A percentile compares a stretch with the other conserved stretches of the same genome.
phyloP scores from a whole-genome alignment of 2,113 vertebrate species.

The Clarias macrocephalus region DNA sequence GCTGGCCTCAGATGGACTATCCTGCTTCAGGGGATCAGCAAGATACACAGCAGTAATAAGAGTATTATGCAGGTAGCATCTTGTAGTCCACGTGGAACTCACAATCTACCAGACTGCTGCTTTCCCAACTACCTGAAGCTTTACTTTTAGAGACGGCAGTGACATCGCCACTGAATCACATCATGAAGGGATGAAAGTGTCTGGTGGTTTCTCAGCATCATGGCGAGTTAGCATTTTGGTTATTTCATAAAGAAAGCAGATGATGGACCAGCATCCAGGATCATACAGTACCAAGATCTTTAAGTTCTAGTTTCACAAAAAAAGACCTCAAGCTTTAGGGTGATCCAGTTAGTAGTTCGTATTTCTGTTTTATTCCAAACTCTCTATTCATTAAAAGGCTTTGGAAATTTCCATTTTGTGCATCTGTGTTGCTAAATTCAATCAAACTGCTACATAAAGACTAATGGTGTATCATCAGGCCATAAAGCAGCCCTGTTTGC shows the following conservation, averaged over 20 bases:
- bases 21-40: neutral
- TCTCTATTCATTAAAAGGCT: neutral
- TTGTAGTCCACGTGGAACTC: neutral
- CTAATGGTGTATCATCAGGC: neutral
- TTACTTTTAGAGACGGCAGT: neutral
- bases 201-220: neutral
- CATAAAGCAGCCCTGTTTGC: neutral
- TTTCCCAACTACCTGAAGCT: neutral
- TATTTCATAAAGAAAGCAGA: neutral
- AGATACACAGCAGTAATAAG: neutral
- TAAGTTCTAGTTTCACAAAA: neutral
- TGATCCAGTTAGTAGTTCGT: neutral
- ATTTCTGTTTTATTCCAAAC: neutral
- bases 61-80: neutral
- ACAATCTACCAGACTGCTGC: too few species aligned
- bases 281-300: neutral
- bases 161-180: neutral
- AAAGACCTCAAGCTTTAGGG: neutral
- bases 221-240: neutral
- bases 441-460: neutral
- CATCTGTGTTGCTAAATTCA: neutral
- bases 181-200: neutral
- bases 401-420: neutral
- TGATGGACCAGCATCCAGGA: neutral
- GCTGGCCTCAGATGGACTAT: neutral